These are phyloP conservation scores for Panorpa germanica DNA, from an alignment of 2,888 invertebrate species.

Conservation along the genomic window DNA sequence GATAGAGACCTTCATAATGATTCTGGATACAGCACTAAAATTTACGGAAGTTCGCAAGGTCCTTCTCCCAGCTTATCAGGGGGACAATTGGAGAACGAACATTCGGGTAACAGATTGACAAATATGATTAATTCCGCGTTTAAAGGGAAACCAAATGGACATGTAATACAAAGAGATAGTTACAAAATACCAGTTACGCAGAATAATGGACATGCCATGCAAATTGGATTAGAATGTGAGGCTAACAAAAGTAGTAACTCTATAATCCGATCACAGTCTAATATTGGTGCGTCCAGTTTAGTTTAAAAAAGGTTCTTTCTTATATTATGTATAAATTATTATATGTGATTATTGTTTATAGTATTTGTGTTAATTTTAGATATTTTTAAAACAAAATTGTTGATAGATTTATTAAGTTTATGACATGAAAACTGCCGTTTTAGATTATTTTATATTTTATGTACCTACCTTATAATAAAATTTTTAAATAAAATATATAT, in stretches of 20 bases:
- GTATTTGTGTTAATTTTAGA: no score
- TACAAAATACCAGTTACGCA: slow-evolving; percentile 15
- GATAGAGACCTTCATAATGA: slow-evolving; percentile 60
- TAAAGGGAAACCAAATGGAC: slow-evolving; percentile 1
- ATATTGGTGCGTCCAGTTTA: slow-evolving; percentile 44
- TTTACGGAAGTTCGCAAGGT: slow-evolving; percentile 59
- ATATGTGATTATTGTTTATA: no score
- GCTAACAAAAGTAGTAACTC: no score
- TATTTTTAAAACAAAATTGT: no score
- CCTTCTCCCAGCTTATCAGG: slow-evolving; percentile 58
- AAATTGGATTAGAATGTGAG: slow-evolving; percentile 11
- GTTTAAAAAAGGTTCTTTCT: slow-evolving; percentile 24
- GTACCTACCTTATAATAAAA: no score
- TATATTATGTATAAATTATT: no score
- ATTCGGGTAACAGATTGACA: slow-evolving; percentile 12
- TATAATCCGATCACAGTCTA: no score
- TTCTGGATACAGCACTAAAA: slow-evolving; percentile 70
- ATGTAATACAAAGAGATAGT: slow-evolving; percentile 1
- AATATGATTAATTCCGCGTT: neutral
- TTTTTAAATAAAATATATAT: no score
- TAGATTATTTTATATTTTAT: no score
- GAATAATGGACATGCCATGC: slow-evolving; percentile 4
- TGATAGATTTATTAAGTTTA: no score
- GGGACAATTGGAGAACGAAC: slow-evolving; percentile 8
- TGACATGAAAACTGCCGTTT: no score